phyloP scores from a whole-genome alignment of 2,797 vertebrate genomes.

The Mormyrus proboscirostris region DNA sequence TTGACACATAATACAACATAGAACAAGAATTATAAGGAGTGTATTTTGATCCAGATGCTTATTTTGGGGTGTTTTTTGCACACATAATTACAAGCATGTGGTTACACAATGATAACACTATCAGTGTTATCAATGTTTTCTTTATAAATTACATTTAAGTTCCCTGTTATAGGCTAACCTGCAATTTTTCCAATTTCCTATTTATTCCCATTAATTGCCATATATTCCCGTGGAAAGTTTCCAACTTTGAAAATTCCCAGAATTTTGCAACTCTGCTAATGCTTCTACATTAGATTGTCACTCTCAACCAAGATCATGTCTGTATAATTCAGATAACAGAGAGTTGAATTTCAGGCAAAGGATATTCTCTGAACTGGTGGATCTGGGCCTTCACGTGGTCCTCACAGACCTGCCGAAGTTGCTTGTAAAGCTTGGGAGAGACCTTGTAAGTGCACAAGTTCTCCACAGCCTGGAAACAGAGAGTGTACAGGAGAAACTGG shows the following conservation, averaged over 20 bases:
- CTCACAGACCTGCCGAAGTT: constrained; percentile 70
- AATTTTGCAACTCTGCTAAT: neutral
- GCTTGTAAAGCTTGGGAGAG: constrained; percentile 65
- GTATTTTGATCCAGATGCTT: neutral
- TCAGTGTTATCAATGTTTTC: neutral
- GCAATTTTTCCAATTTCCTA: neutral
- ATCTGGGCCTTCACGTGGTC: constrained; percentile 69
- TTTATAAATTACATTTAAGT: neutral
- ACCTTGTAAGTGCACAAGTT: constrained; percentile 73
- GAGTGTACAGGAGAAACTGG: neutral
- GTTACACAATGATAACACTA: neutral
- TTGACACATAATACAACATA: neutral
- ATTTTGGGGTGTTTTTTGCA: neutral
- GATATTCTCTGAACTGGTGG: constrained; percentile 71
- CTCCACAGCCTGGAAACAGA: constrained; percentile 64
- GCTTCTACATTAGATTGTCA: neutral
- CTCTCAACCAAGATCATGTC: neutral
- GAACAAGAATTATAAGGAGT: neutral
- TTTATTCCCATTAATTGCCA: neutral
- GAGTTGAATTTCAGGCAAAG: constrained; percentile 41
- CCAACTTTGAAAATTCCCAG: no score
- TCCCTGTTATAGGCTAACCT: neutral
- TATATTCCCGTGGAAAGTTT: neutral
- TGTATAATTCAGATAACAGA: neutral
- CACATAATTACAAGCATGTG: neutral